These are phyloP conservation scores for Anthrax anthrax DNA, from an alignment of 2,888 invertebrate species.

Conservation along the genomic window DNA sequence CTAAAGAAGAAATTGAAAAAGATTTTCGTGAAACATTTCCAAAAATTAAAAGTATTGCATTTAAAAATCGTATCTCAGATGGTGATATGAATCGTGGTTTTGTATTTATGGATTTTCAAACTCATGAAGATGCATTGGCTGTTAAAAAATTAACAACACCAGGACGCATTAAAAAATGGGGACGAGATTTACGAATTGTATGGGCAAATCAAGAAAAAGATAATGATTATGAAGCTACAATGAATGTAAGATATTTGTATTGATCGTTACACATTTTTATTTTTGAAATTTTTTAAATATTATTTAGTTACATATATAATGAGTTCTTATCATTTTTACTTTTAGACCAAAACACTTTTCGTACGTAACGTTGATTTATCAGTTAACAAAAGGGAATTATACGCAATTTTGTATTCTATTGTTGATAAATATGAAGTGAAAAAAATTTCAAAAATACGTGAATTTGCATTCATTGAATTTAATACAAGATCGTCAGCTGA, in stretches of 20 bases:
- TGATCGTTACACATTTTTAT: too few relatives aligned
- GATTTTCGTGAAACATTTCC: constrained; percentile 18
- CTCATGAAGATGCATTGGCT: constrained; percentile 20
- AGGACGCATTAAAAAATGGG: constrained; percentile 21
- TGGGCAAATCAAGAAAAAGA: constrained; percentile 22
- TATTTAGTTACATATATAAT: not conserved
- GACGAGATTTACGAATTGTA: constrained; percentile 21
- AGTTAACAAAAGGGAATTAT: constrained; percentile 19
- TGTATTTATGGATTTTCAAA: constrained; percentile 21
- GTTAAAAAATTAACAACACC: constrained; percentile 21
- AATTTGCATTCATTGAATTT: constrained; percentile 23
- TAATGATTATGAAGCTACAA: constrained; percentile 9
- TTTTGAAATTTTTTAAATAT: too few relatives aligned
- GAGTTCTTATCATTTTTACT: constrained; percentile 1
- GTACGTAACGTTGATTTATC: constrained; percentile 22
- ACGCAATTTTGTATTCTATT: constrained; percentile 15
- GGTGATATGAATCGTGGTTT: constrained; percentile 18
- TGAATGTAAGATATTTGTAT: constrained; percentile 4
- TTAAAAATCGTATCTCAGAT: constrained; percentile 6
- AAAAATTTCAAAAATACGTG: constrained; percentile 21
- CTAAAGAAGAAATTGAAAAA: constrained; percentile 17
- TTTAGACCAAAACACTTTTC: constrained; percentile 22
- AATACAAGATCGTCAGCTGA: constrained; percentile 19
- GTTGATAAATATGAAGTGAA: constrained; percentile 17
- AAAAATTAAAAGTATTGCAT: constrained; percentile 16